Conservation (phyloP, 2,888 invertebrate species). For the Cactoblastis cactorum region DNA sequence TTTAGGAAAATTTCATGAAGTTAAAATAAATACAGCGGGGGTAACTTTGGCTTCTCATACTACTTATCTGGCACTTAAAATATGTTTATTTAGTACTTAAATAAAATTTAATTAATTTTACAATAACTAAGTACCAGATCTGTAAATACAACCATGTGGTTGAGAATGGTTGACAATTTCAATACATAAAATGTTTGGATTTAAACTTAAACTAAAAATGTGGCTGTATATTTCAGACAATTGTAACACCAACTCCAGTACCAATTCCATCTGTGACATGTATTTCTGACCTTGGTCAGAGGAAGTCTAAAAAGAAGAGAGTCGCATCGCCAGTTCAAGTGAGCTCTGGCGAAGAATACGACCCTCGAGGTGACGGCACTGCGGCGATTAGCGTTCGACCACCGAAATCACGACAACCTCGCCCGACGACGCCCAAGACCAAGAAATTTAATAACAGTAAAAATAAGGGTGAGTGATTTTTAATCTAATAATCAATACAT, state of each 20-base stretch:
- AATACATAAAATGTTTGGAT: background rate
- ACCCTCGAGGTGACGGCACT: constrained; percentile 63
- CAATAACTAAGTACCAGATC: no score
- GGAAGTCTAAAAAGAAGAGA: constrained; percentile 69
- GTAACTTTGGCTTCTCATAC: no score
- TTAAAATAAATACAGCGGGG: no score
- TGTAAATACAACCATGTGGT: no score
- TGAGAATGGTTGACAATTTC: no score
- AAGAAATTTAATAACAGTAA: constrained; percentile 57
- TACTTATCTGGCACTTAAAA: no score
- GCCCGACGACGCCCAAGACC: constrained; percentile 32
- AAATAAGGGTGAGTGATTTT: constrained; percentile 43
- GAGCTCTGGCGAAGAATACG: constrained; percentile 73
- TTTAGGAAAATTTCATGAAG: no score
- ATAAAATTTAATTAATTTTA: no score
- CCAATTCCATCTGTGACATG: constrained; percentile 57
- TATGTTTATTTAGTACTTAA: no score
- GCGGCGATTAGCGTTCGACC: constrained; percentile 66
- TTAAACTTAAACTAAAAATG: no score
- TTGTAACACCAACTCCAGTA: constrained; percentile 50
- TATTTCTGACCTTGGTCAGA: constrained; percentile 61
- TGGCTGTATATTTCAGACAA: background rate
- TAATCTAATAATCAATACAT: background rate
- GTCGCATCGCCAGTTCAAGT: constrained; percentile 59
- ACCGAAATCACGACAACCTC: constrained; percentile 58